Evolutionary conservation across 2,797 vertebrate genomes (phyloP), one percentile per base, ranked within the genome.

Genomic region (Labroides dimidiatus): DNA sequence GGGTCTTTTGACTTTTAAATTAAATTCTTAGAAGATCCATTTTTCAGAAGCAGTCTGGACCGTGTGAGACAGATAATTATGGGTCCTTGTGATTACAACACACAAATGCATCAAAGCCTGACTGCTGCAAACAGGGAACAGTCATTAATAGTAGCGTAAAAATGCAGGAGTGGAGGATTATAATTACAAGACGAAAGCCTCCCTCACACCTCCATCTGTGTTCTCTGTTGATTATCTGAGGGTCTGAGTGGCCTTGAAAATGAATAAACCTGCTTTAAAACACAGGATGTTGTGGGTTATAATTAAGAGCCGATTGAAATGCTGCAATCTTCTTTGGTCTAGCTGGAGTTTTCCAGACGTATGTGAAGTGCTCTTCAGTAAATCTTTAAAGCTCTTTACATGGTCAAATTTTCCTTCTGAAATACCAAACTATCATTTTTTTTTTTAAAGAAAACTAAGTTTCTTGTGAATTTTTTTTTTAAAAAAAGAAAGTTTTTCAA

Each of bases 1-100:
- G 64, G 69, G 54, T 75, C 75, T 75, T 91, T 86, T 84, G 75
- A 83, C 80, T 89, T 87, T 87, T 80, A 89, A 88, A 91, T 88
- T 85, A 77, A 83, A 85, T 89, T 87, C 56, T 50, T 57, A 12
- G 57, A 76, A 69, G 77, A 87, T 78, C 55, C 60, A 83, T 89
- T 89, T 85, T 89, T 89, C 77, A 89, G 66, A 65, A 44, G 23
- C 47, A 67, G 75, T 81, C 83, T 55, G 62, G 66, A 65, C 65
- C 58, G 70, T 70, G 68, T 75, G 70, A 81, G 85, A 74, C 73
- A 78, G 77, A 84, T 87, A 90, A 90, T 89, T 83, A 82, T 61
- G 72, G 70, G 69, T 86, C 74, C 75, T 64, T 75, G 78, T 77
- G 80, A 90, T 87, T 77, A 69, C 80, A 80, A 75, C 75, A 80